These are phyloP conservation scores for Apodemia duryi DNA, from an alignment of 2,888 invertebrate genomes.

Conservation along the genomic window DNA sequence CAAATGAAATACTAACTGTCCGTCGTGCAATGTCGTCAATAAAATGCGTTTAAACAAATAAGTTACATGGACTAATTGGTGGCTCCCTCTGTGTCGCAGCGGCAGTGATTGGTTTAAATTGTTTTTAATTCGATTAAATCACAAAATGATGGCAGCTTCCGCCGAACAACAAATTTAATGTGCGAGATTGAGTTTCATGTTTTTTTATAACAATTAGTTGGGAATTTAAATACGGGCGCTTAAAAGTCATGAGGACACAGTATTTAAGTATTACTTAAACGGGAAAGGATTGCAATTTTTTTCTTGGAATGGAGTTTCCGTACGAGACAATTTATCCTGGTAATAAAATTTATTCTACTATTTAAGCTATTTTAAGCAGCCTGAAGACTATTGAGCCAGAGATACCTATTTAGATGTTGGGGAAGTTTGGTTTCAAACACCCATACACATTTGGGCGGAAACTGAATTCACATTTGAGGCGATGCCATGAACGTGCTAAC, in stretches of 20 bases:
- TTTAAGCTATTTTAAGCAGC: too few relatives aligned
- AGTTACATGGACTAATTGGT: conserved; percentile 54
- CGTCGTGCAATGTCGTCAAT: conserved; percentile 12
- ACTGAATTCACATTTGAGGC: too few relatives aligned
- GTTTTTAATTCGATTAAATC: conserved; percentile 59
- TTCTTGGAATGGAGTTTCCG: too few relatives aligned
- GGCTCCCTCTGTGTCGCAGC: conserved; percentile 37
- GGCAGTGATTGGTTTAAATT: conserved; percentile 52
- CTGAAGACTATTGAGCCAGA: too few relatives aligned
- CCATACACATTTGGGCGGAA: too few relatives aligned
- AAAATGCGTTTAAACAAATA: conserved; percentile 39
- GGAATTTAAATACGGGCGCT: conserved; percentile 15
- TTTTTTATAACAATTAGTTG: conserved; percentile 32
- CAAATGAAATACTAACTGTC: background rate
- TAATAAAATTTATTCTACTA: too few relatives aligned
- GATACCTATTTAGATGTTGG: too few relatives aligned
- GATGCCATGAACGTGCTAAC: too few relatives aligned
- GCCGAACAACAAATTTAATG: conserved; percentile 37
- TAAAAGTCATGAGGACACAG: background rate
- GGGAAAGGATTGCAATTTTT: background rate
- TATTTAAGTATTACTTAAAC: background rate
- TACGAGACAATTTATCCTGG: too few relatives aligned
- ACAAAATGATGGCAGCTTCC: conserved; percentile 60
- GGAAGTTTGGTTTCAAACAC: too few relatives aligned
- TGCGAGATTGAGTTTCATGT: conserved; percentile 31